Evolutionary conservation across 2,797 vertebrate species (phyloP).

Genomic region (Rhodeus uyekii): DNA sequence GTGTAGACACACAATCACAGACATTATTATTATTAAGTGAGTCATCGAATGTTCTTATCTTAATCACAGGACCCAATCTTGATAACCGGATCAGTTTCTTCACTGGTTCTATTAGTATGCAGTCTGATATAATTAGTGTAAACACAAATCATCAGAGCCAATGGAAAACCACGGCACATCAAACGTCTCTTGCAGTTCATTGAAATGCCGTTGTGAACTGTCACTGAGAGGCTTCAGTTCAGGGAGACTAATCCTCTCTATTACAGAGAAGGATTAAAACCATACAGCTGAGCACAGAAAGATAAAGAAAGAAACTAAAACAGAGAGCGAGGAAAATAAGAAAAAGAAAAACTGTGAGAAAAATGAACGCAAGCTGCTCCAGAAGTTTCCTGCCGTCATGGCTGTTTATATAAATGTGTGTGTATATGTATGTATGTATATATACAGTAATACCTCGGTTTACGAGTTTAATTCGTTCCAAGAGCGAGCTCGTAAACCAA

Average conservation of each 20-base stretch:
- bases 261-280: slow-evolving; percentile 23
- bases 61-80: background rate
- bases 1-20: background rate
- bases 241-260: slow-evolving; percentile 18
- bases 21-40: slow-evolving; percentile 28
- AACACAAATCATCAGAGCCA: slow-evolving; percentile 32
- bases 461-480: too few relatives aligned
- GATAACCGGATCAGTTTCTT: slow-evolving; percentile 13
- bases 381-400: slow-evolving; percentile 34
- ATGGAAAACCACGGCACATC: slow-evolving; percentile 10
- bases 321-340: background rate
- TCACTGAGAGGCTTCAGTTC: slow-evolving; percentile 9
- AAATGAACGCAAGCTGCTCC: background rate
- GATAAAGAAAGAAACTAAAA: slow-evolving; percentile 11
- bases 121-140: slow-evolving; percentile 34
- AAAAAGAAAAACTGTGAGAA: background rate
- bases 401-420: slow-evolving; percentile 2
- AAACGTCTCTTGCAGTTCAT: slow-evolving; percentile 7
- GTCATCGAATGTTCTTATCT: slow-evolving; percentile 4
- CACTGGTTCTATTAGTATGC: slow-evolving; percentile 13
- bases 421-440: background rate
- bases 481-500: too few relatives aligned
- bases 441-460: too few relatives aligned
- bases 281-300: slow-evolving; percentile 4
- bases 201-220: slow-evolving; percentile 31